Base-by-base conservation (phyloP, 2,888 invertebrate species). In the Oxytorus armatus region DNA sequence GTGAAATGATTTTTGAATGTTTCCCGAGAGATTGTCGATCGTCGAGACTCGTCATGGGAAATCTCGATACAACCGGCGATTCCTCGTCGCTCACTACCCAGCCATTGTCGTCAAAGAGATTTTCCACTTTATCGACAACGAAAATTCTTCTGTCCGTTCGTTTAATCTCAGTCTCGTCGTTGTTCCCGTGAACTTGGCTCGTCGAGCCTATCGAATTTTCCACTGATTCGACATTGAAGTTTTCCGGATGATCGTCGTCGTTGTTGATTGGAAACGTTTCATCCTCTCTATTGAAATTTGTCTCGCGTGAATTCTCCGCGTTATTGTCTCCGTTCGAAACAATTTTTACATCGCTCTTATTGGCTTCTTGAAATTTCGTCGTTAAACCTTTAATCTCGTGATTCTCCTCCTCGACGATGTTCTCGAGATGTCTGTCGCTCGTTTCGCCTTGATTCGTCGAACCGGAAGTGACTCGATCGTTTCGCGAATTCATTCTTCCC, bases 101-200 rank as follows among this genome's bases (percentile, higher is more conserved):
- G 33, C 91, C 91, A 76, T 90, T 90, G 44, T 91, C 90, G 79
- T 91, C 91, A 77, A 91, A 90, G 49, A 89, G 80, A 76, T 88
- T 90, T 63, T 89, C 90, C 65, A 85, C 81, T 10, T 65, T 77
- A 25, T 81, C 77, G n/a, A 39, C 55, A 11, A 65, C 18, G 21
- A 63, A 77, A 55, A 42, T 63, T 74, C 73, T 61, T 16, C 11
- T 53, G n/a, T 77, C 72, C 25, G 23, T 3, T 8, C 10, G 39
- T 44, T 16, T n/a, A n/a, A n/a, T n/a, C n/a, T n/a, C n/a, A n/a
- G n/a, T 8, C 8, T 10, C 39, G 4, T 69, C 68, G 16, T 53
- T 55, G 1, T 53, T 51, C 55, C 4, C 51, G 44, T 4, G n/a
- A 3, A 44, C 14, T 10, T 16, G 44, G 16, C 4, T 49, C 49